A percentile compares a stretch with the other conserved stretches of the same genome.
Evolutionary conservation across 2,113 vertebrate genomes (phyloP).

Genomic region (Capricornis sumatraensis): DNA sequence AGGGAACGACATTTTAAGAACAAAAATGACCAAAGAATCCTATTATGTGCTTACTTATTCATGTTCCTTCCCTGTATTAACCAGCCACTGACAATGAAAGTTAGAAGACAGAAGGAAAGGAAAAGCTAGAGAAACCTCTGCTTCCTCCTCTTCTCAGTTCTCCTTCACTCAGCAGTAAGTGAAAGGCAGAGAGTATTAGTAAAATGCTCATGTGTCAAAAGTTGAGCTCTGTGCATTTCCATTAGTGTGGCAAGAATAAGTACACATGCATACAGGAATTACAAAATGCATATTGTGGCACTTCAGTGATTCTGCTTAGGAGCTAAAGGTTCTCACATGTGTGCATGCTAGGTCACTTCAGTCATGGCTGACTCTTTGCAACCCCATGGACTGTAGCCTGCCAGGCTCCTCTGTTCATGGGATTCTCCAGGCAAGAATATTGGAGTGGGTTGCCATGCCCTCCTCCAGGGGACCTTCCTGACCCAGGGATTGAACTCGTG

Average conservation of each 20-base stretch:
- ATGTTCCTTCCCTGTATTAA: neutral
- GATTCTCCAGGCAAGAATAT: neutral
- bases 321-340: neutral
- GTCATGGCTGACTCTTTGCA: neutral
- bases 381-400: neutral
- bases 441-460: neutral
- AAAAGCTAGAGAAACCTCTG: neutral
- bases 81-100: neutral
- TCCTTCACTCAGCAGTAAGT: neutral
- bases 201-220: neutral
- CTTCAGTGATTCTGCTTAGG: neutral
- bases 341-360: neutral
- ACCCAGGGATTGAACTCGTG: neutral
- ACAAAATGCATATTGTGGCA: neutral
- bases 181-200: neutral
- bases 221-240: neutral
- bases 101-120: neutral
- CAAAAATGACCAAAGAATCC: neutral
- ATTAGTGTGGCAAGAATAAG: neutral
- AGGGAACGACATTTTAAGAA: neutral
- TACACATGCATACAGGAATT: neutral
- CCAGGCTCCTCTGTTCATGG: neutral
- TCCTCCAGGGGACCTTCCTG: neutral
- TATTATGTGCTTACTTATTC: neutral
- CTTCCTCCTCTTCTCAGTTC: neutral